phyloP scores from a whole-genome alignment of 2,797 vertebrate species.

The Sparidentex hasta region DNA sequence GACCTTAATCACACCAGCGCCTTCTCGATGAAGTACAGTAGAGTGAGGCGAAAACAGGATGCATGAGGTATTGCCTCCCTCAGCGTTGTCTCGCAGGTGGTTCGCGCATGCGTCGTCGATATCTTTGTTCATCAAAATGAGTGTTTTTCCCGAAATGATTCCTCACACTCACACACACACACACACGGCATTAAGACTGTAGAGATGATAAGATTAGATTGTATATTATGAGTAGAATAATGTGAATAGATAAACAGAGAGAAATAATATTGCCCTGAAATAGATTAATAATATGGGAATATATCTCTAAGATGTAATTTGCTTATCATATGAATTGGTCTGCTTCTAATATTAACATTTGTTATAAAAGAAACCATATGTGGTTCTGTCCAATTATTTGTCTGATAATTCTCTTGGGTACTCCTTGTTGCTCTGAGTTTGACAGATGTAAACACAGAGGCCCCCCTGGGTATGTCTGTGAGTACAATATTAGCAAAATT shows the following conservation, averaged over 20 bases:
- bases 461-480: neutral
- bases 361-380: neutral
- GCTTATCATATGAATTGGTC: neutral
- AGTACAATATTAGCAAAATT: neutral
- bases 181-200: neutral
- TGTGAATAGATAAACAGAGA: neutral
- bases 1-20: no score
- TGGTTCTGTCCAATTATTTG: neutral
- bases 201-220: neutral
- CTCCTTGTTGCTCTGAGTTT: neutral
- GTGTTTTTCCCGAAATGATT: neutral
- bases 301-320: neutral
- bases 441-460: neutral
- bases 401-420: neutral
- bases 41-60: conserved; percentile 57
- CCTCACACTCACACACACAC: neutral
- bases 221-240: neutral
- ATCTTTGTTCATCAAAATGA: neutral
- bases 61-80: conserved; percentile 20
- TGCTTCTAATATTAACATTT: neutral
- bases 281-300: neutral
- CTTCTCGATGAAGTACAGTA: neutral
- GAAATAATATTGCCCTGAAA: neutral
- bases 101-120: neutral
- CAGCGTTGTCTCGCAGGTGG: conserved; percentile 53